These are phyloP conservation scores for Gambusia holbrooki DNA, from an alignment of 2,113 vertebrate genomes.

Conservation along the genomic window DNA sequence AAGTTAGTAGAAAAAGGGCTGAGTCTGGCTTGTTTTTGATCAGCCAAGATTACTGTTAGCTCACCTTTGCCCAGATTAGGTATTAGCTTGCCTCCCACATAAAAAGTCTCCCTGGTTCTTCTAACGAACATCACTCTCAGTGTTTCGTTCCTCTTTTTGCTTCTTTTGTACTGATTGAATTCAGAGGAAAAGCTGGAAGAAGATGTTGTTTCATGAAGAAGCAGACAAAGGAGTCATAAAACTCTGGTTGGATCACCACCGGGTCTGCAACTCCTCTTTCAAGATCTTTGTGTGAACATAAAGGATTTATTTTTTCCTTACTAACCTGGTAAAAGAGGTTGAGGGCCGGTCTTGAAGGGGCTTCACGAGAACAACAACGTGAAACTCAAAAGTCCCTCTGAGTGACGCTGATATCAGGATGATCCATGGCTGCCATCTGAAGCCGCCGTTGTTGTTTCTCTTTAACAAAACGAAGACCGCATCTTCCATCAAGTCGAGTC, in stretches of 20 bases:
- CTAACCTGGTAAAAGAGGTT: too few species aligned
- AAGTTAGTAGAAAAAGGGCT: too few species aligned
- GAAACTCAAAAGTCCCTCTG: slow-evolving; percentile 6
- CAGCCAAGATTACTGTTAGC: too few species aligned
- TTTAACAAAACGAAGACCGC: slow-evolving; percentile 4
- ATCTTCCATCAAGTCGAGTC: slow-evolving; percentile 5
- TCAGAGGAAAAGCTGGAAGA: neutral
- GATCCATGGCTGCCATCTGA: slow-evolving; percentile 11
- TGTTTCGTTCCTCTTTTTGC: too few species aligned
- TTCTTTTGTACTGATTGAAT: too few species aligned
- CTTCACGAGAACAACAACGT: neutral
- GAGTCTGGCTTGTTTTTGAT: too few species aligned
- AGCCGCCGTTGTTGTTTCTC: neutral
- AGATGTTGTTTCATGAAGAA: too few species aligned
- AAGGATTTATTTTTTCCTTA: neutral
- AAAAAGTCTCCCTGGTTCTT: too few species aligned
- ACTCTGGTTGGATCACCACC: neutral
- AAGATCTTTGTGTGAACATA: slow-evolving; percentile 28
- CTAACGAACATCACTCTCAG: too few species aligned
- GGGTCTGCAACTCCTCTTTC: slow-evolving; percentile 10
- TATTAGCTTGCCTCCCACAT: too few species aligned
- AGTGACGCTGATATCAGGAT: neutral
- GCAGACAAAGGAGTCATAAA: neutral
- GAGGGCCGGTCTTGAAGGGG: neutral
- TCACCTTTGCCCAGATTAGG: too few species aligned